Conservation (phyloP, 1,140 invertebrate genomes). For the Charaxes varanes region DNA sequence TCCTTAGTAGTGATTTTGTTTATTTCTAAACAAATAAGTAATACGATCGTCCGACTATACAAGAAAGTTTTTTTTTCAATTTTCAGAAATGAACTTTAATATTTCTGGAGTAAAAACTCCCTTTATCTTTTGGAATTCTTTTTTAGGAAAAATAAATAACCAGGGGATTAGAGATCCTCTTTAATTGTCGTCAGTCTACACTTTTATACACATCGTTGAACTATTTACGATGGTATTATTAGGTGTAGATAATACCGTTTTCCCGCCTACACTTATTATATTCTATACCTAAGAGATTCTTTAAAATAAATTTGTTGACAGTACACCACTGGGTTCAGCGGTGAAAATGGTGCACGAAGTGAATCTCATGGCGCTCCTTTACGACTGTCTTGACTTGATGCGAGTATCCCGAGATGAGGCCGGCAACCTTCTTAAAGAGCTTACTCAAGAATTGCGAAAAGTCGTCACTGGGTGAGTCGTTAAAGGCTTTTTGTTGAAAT, state of each 20-base stretch:
- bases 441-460: slow-evolving; percentile 37
- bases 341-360: slow-evolving; percentile 35
- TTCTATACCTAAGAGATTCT: too few species aligned
- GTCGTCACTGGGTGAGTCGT: slow-evolving; percentile 47
- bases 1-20: too few species aligned
- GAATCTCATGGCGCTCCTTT: slow-evolving; percentile 50
- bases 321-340: slow-evolving; percentile 44
- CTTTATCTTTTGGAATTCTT: too few species aligned
- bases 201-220: background rate
- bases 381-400: slow-evolving; percentile 52
- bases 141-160: too few species aligned
- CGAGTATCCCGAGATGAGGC: slow-evolving; percentile 50
- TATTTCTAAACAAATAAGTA: too few species aligned
- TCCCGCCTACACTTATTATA: too few species aligned
- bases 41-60: too few species aligned
- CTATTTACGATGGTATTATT: background rate
- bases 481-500: background rate
- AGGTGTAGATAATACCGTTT: too few species aligned
- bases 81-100: too few species aligned
- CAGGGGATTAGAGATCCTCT: too few species aligned
- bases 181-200: background rate
- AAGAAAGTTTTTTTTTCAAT: too few species aligned
- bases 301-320: slow-evolving; percentile 19
- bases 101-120: too few species aligned
- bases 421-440: slow-evolving; percentile 36